Conservation (phyloP, 2,113 vertebrate species). For the Rousettus leschenaultii region DNA sequence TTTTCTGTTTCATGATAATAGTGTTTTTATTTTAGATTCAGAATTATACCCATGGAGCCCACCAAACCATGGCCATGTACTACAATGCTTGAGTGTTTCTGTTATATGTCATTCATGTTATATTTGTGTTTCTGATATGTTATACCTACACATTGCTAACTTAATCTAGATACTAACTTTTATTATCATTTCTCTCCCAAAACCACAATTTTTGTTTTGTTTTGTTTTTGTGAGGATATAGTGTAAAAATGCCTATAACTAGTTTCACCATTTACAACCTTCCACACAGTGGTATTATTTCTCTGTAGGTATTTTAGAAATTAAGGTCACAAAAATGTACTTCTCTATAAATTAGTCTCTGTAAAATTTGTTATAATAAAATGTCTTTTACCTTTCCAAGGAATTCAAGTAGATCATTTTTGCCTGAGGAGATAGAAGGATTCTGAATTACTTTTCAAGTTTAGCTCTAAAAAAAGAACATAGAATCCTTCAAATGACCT, state of each 20-base stretch:
- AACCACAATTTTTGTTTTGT: neutral
- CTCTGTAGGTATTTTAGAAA: neutral
- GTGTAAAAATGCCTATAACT: neutral
- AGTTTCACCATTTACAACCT: neutral
- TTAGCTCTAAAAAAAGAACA: neutral
- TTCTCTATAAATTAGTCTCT: constrained; percentile 12
- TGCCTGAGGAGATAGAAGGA: neutral
- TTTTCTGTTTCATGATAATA: neutral
- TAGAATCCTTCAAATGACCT: constrained; percentile 20
- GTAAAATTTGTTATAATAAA: neutral
- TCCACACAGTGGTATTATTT: neutral
- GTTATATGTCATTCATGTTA: neutral
- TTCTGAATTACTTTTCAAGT: constrained; percentile 21
- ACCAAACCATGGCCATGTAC: too few species aligned
- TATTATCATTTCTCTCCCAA: neutral
- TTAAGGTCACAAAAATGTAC: neutral
- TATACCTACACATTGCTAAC: neutral
- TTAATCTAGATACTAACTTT: neutral
- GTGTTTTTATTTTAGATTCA: neutral
- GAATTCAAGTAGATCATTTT: neutral
- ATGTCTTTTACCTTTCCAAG: constrained; percentile 19
- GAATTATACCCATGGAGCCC: neutral
- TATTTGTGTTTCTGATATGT: neutral
- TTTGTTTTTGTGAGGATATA: neutral
- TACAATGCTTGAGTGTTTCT: neutral